Evolutionary conservation across 2,113 vertebrate species (phyloP).

Genomic region (Fulmarus glacialis): DNA sequence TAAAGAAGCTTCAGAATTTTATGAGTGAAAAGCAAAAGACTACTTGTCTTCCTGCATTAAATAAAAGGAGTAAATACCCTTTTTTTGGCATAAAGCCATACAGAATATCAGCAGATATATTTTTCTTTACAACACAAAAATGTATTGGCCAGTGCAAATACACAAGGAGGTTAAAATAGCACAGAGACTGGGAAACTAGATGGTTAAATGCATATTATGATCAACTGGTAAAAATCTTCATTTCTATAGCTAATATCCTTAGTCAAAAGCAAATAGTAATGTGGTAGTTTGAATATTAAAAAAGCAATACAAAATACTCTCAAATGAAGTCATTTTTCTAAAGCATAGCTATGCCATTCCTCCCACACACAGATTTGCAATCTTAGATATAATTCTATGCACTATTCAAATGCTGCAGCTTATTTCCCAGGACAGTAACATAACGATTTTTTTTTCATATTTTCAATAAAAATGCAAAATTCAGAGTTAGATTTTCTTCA

Average conservation of each 20-base stretch:
- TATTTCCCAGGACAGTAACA: constrained; percentile 47
- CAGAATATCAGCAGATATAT: not conserved
- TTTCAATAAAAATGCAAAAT: constrained; percentile 58
- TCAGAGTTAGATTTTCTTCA: constrained; percentile 26
- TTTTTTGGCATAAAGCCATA: not conserved
- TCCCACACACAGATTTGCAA: constrained; percentile 51
- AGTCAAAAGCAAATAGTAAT: constrained; percentile 48
- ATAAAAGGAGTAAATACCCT: not conserved
- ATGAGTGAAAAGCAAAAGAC: not conserved
- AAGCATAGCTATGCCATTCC: constrained; percentile 54
- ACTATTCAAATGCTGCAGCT: constrained; percentile 45
- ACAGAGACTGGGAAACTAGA: not conserved
- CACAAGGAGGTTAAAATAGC: not conserved
- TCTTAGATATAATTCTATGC: constrained; percentile 50
- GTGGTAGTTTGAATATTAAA: constrained; percentile 53
- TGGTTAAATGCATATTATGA: constrained; percentile 39
- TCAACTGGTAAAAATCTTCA: constrained; percentile 46
- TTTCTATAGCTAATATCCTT: not conserved
- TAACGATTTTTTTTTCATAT: not conserved
- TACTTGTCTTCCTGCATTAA: not conserved
- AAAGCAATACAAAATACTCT: constrained; percentile 36
- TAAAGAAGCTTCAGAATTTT: not conserved
- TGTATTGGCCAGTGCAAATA: not conserved
- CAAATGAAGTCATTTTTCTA: constrained; percentile 44
- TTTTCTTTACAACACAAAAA: not conserved